A percentile compares a stretch with the other conserved stretches of the same genome.
phyloP scores from a whole-genome alignment of 2,888 invertebrate genomes.

The Macrosiphum euphorbiae region DNA sequence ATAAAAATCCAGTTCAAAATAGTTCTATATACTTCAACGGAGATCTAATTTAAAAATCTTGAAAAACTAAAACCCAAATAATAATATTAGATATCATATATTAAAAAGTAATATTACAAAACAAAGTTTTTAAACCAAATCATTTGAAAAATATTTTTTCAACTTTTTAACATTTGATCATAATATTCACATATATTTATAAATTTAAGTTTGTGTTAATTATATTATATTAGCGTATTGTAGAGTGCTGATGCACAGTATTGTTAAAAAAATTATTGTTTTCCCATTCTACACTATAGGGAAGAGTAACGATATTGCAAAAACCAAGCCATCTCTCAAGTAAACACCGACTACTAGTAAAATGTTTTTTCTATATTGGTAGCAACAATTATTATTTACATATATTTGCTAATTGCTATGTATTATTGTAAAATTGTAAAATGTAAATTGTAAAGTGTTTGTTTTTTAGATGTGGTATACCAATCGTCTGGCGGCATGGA shows the following conservation, averaged over 20 bases:
- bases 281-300: too few relatives aligned
- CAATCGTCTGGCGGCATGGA: conserved; percentile 67
- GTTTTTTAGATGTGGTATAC: conserved; percentile 66
- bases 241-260: too few relatives aligned
- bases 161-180: background rate
- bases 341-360: too few relatives aligned
- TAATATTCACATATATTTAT: background rate
- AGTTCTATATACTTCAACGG: background rate
- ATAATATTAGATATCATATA: background rate
- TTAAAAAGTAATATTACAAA: background rate
- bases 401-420: background rate
- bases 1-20: background rate
- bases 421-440: background rate
- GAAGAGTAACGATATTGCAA: too few relatives aligned
- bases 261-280: too few relatives aligned
- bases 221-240: background rate
- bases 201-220: background rate
- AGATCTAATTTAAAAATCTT: background rate
- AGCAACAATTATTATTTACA: background rate
- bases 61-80: background rate
- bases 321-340: too few relatives aligned
- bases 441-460: background rate
- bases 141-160: background rate
- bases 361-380: background rate
- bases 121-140: background rate